These are phyloP conservation scores for Psittacara wagleri DNA, from an alignment of 2,113 vertebrate species.

Conservation along the genomic window DNA sequence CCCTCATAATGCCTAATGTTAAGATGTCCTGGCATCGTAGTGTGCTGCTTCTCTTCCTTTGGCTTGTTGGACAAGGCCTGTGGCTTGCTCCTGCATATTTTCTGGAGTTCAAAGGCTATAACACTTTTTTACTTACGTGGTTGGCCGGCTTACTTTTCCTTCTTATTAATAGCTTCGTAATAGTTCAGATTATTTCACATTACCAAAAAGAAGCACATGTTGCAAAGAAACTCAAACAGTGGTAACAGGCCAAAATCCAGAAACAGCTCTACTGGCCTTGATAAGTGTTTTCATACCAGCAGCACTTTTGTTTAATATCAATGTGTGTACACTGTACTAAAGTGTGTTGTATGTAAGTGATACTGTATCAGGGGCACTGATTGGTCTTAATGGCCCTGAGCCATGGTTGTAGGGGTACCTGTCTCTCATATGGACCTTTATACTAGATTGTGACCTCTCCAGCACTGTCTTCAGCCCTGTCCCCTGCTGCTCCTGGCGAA, in stretches of 20 bases:
- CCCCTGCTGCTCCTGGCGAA: background rate
- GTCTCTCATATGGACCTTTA: background rate
- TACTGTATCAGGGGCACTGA: background rate
- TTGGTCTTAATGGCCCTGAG: background rate
- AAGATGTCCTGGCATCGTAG: constrained; percentile 74
- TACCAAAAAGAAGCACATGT: constrained; percentile 67
- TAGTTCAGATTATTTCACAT: constrained; percentile 86
- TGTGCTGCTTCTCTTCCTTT: constrained; percentile 77
- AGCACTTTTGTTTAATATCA: background rate
- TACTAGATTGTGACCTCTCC: accelerated
- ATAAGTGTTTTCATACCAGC: background rate
- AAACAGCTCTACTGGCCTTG: background rate
- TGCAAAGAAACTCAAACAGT: constrained; percentile 39
- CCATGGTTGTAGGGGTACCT: background rate
- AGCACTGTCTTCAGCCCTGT: background rate
- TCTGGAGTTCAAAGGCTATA: constrained; percentile 90
- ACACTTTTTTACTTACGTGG: constrained; percentile 89
- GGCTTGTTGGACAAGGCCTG: constrained; percentile 89
- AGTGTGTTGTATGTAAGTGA: background rate
- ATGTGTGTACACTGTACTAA: accelerated
- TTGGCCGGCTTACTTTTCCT: constrained; percentile 87
- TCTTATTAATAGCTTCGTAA: constrained; percentile 83
- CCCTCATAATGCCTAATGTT: constrained; percentile 83
- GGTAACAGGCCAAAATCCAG: background rate
- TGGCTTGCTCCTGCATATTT: constrained; percentile 90